phyloP scores from a whole-genome alignment of 2,113 vertebrate genomes.

The Lepisosteus osseus region DNA sequence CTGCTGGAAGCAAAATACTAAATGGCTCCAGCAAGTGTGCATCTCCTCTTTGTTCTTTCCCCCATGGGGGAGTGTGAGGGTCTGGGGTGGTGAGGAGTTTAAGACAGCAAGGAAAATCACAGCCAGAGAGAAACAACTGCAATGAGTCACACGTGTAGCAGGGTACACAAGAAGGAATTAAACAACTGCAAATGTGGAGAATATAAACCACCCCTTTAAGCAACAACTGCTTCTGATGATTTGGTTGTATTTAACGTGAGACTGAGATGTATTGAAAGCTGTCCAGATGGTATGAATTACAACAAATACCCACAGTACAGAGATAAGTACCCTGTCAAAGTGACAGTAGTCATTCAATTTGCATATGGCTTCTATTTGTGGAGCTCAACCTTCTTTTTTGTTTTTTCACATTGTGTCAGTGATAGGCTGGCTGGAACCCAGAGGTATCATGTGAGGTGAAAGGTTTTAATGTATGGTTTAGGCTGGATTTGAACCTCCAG shows the following conservation, averaged over 20 bases:
- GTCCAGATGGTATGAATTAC: background rate
- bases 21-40: no score
- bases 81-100: no score
- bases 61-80: no score
- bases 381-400: slow-evolving; percentile 29
- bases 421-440: slow-evolving; percentile 36
- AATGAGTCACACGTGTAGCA: no score
- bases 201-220: background rate
- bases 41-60: no score
- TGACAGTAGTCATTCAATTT: slow-evolving; percentile 34
- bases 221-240: background rate
- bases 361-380: slow-evolving; percentile 45
- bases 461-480: no score
- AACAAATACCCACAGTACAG: background rate
- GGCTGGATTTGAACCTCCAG: no score
- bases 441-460: background rate
- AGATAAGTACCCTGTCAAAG: slow-evolving; percentile 40
- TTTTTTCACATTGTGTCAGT: slow-evolving; percentile 24
- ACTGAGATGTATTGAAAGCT: background rate
- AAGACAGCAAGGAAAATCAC: no score
- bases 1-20: no score
- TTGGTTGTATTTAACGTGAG: background rate
- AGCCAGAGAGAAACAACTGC: no score
- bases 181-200: no score
- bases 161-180: no score